Conservation (phyloP, 2,888 invertebrate genomes). For the Nephrocerus scutellatus region DNA sequence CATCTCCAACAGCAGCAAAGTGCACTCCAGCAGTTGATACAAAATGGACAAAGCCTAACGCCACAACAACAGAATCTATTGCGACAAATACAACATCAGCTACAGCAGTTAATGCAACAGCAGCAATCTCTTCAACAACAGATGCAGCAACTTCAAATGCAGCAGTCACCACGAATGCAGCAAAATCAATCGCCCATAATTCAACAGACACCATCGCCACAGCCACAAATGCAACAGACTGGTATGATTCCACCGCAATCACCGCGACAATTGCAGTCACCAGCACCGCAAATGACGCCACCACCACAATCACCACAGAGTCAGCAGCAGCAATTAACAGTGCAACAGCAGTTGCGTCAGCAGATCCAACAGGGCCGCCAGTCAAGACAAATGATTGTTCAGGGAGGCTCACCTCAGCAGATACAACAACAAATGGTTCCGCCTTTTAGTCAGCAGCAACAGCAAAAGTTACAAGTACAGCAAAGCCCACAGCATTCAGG, state of each 20-base stretch:
- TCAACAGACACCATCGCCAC: constrained; percentile 38
- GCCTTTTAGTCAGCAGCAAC: constrained; percentile 30
- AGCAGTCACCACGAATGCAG: constrained; percentile 40
- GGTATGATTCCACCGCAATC: constrained; percentile 43
- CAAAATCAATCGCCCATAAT: constrained; percentile 43
- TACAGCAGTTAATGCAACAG: constrained; percentile 42
- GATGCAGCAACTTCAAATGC: constrained; percentile 38
- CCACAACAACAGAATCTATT: constrained; percentile 46
- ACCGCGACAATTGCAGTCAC: constrained; percentile 41
- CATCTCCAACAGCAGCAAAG: constrained; percentile 38
- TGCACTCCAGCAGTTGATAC: constrained; percentile 38
- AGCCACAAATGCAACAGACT: constrained; percentile 35
- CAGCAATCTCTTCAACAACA: constrained; percentile 47
- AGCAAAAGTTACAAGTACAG: constrained; percentile 22
- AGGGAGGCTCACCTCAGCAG: constrained; percentile 34
- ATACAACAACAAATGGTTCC: constrained; percentile 38
- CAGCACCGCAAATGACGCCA: constrained; percentile 47
- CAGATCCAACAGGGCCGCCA: constrained; percentile 35
- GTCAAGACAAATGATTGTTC: constrained; percentile 24
- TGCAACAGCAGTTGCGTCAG: constrained; percentile 40
- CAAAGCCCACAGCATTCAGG: constrained; percentile 15
- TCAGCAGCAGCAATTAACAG: constrained; percentile 28
- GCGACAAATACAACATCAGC: constrained; percentile 54
- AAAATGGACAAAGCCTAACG: constrained; percentile 38
- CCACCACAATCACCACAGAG: constrained; percentile 43